phyloP scores from a whole-genome alignment of 2,113 vertebrate genomes.

The Gambusia holbrooki region DNA sequence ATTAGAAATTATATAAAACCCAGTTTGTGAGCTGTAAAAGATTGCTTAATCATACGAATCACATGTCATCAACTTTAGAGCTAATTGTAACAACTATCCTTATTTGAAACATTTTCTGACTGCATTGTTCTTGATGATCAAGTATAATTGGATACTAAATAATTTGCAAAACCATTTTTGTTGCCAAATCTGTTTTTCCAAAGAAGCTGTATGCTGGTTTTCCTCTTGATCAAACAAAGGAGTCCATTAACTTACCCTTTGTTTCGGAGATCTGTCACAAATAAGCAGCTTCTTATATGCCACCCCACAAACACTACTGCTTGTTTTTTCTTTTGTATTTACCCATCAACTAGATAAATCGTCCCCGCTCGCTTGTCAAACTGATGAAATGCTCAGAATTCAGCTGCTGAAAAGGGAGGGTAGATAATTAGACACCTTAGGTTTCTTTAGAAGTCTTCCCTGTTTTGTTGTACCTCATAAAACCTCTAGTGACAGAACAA shows the following conservation, averaged over 20 bases:
- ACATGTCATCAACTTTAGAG: neutral
- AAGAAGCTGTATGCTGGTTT: constrained; percentile 5
- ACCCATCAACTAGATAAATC: constrained; percentile 31
- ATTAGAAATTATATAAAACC: too few relatives aligned
- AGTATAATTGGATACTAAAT: neutral
- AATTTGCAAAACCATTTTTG: constrained; percentile 1
- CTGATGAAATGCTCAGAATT: constrained; percentile 11
- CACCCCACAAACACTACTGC: constrained; percentile 17
- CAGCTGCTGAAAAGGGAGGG: constrained; percentile 34
- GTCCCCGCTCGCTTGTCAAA: constrained; percentile 27
- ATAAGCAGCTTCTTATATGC: constrained; percentile 16
- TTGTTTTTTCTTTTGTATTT: constrained; percentile 6
- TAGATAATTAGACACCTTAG: constrained; percentile 61
- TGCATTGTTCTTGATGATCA: neutral
- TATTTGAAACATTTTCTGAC: neutral
- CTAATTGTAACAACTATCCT: too few relatives aligned
- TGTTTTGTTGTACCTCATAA: constrained; percentile 37
- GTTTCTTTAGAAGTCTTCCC: constrained; percentile 33
- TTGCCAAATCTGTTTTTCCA: constrained; percentile 6
- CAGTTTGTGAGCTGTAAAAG: too few relatives aligned
- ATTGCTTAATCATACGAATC: neutral
- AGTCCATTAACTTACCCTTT: constrained; percentile 11
- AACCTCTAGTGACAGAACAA: constrained; percentile 72
- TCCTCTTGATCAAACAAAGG: constrained; percentile 16
- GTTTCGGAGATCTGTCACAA: constrained; percentile 3